phyloP scores from a whole-genome alignment of 2,113 vertebrate species.

The Brachionichthys hirsutus region DNA sequence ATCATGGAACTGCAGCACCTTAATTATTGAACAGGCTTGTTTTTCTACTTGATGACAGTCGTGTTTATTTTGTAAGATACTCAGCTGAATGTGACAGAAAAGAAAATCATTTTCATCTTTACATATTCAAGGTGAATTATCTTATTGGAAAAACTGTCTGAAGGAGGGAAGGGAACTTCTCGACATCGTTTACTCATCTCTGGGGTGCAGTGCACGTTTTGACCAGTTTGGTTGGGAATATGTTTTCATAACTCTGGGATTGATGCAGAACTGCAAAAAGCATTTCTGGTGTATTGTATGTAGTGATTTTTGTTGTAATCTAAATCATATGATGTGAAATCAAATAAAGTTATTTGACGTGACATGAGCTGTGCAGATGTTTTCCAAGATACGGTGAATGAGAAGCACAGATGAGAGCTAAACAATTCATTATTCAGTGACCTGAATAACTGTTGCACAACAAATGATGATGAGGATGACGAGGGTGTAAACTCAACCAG shows the following conservation, averaged over 20 bases:
- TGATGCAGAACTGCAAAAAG: slow-evolving; percentile 66
- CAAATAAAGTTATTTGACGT: too few relatives aligned
- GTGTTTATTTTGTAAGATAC: slow-evolving; percentile 50
- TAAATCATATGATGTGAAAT: too few relatives aligned
- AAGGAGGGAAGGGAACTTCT: slow-evolving; percentile 41
- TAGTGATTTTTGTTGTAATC: too few relatives aligned
- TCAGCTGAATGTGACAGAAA: slow-evolving; percentile 24
- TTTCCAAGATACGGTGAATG: too few relatives aligned
- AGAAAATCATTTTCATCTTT: slow-evolving; percentile 26
- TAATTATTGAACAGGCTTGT: slow-evolving; percentile 20
- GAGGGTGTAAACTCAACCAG: too few relatives aligned
- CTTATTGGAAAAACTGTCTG: slow-evolving; percentile 43
- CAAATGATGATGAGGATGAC: too few relatives aligned
- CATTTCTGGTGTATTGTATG: slow-evolving; percentile 5
- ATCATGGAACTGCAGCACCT: slow-evolving; percentile 15
- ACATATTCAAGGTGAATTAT: slow-evolving; percentile 37
- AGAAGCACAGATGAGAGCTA: too few relatives aligned
- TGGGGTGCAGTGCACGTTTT: slow-evolving; percentile 34
- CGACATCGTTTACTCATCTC: slow-evolving; percentile 49
- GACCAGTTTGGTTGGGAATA: slow-evolving; percentile 38
- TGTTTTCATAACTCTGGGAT: slow-evolving; percentile 43
- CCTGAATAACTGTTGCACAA: too few relatives aligned
- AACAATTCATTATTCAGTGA: too few relatives aligned
- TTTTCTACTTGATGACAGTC: slow-evolving; percentile 37
- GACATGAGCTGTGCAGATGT: too few relatives aligned